Base-by-base conservation (phyloP, 1,140 invertebrate species). In the Harlomillsia oculata region DNA sequence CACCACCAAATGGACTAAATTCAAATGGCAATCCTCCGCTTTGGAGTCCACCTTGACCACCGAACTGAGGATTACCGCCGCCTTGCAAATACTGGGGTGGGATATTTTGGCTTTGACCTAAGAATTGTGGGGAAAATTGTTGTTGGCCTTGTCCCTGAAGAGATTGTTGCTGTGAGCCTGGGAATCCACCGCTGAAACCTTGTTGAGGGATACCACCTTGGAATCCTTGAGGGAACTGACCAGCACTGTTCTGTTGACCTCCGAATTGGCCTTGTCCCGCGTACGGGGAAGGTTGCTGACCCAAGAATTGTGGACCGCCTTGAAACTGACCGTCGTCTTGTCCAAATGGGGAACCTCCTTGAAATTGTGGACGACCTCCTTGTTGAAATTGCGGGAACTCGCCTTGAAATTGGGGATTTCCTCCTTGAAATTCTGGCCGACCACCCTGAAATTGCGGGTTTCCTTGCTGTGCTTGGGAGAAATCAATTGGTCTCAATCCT, bases 21-120 rank as follows among this genome's bases (percentile, higher is more conserved):
- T 56, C 59, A 51, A 37, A 60, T 25, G 51, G 59, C 34, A 56
- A 61, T 11, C 41, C 49, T 16, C 20, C 13, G 9, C 18, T 39
- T 36, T 40, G 40, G 41, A 50, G n/a, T 5, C 18, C 26, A 11
- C 43, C 43, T 26, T 29, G 5, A 8, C 39, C 39, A 8, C 9
- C 14, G 14, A 26, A 28, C 30, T 45, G 43, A 6, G 46, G 21
- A 30, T 32, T 21, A 41, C 39, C 9, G 11, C 46, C 46, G 5
- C 46, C 46, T 55, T 55, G 53, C 5, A 55, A 46, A 39, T 25
- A 55, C 37, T 55, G 53, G 8, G 41, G 30, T 6, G 53, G 49
- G 23, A 51, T 37, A 23, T 23, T 6, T 16, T 25, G 32, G 18
- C 8, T 6, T 41, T 51, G 49, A 20, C 16, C 28, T 5, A 48